Evolutionary conservation across 2,797 vertebrate species (phyloP), one percentile per base, ranked within the genome.

Genomic region (Mallotus villosus): DNA sequence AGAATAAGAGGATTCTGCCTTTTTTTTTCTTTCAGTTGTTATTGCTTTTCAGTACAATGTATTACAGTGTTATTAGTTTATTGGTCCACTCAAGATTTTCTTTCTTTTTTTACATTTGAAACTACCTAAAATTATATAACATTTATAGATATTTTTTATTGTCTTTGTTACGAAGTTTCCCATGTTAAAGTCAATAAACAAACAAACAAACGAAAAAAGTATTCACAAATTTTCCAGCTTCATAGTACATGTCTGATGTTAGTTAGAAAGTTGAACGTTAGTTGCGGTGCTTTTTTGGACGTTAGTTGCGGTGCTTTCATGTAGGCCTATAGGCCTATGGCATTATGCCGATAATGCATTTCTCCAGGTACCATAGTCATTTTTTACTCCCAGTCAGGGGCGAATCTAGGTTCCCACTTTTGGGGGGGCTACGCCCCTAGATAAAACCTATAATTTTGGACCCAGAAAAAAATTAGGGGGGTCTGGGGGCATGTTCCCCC

Each of bases 121-220:
- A 87, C 74, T 79, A 80, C 76, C 75, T 63, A 82, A 86, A 80
- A 74, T 84, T 72, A 25, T 7, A 55, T 32, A 27, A 68, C 57
- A 74, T 85, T 75, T 84, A 78, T 73, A 82, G 80, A 79, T 61
- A 74, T 66, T 25, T 25, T 66, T 66, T n/a, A 63, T 61, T 25
- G 12, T 37, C 51, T 61, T 29, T 89, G 86, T 51, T 90, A 82
- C 79, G 87, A 75, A 71, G 82, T 85, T 85, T 82, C 67, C 82
- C 81, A 84, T 86, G 85, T 55, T 91, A 86, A 88, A 85, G 76
- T 87, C 85, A 91, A 90, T 90, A 89, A 91, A 91, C 63, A 60
- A 62, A 41, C 37, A 1, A 41, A 41, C 8, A 82, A 77, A 29
- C 27, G 27, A 0, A 76, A 63, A 53, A 0, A 5, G 79, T 75